These are phyloP conservation scores for Cavia aperea DNA, from an alignment of 2,113 vertebrate genomes.

Conservation along the genomic window DNA sequence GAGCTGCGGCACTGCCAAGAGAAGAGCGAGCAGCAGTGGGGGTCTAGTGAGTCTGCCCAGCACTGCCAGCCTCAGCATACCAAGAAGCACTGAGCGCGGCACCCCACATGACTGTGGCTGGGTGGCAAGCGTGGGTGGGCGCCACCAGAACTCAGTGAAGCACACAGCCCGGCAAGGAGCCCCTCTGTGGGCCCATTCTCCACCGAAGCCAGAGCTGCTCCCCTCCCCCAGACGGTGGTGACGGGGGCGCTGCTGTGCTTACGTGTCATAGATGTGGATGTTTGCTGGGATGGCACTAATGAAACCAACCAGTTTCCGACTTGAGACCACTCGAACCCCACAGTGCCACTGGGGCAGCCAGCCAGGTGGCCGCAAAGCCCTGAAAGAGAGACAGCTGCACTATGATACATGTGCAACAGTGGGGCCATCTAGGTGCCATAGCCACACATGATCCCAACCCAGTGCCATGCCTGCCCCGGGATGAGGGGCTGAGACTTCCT, in stretches of 20 bases:
- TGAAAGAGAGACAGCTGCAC: constrained; percentile 53
- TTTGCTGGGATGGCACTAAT: constrained; percentile 97
- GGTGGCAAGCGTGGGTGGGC: background rate
- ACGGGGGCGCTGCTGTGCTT: constrained; percentile 60
- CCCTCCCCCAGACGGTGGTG: background rate
- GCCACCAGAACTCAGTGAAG: background rate
- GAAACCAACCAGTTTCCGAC: constrained; percentile 97
- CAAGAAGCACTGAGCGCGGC: background rate
- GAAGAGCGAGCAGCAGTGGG: background rate
- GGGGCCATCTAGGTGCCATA: rapidly evolving
- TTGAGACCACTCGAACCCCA: constrained; percentile 94
- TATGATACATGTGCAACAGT: background rate
- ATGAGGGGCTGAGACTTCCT: background rate
- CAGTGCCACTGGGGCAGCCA: constrained; percentile 99
- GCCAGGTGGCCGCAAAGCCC: constrained; percentile 95
- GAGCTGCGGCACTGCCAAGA: background rate
- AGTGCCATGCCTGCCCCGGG: background rate
- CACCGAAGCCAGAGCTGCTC: background rate
- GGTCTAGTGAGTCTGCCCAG: background rate
- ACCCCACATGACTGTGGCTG: background rate
- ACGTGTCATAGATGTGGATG: constrained; percentile 95
- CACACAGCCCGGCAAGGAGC: background rate
- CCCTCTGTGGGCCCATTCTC: background rate
- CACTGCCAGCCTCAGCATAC: background rate
- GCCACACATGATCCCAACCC: background rate